Base-by-base conservation (phyloP, 2,888 invertebrate genomes). In the Nymphalis polychloros region DNA sequence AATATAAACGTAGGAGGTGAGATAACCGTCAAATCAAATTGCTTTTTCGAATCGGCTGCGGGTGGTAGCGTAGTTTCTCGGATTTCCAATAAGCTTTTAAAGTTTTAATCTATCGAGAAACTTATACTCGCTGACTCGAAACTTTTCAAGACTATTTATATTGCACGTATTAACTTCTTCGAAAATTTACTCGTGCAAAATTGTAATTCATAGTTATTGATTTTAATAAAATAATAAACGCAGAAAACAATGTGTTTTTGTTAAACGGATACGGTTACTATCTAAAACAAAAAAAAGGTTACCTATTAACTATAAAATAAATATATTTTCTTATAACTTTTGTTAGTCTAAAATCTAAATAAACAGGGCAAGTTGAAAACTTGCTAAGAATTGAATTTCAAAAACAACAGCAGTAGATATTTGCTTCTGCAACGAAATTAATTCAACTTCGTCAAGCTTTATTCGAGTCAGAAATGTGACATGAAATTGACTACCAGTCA, bases 1-100 rank as follows among this genome's bases (percentile, higher is more conserved):
- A 90, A 91, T 90, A 89, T 89, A 91, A 90, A 91, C 90, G 90
- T 89, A 88, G 87, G 88, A 89, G 90, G 90, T 89, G 89, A 87
- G 86, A 89, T 89, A 88, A 85, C 89, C 87, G 89, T 90, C 90
- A 90, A 90, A 88, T 89, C 84, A 85, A 90, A 90, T 89, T 85
- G 88, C 87, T 88, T 87, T 88, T 86, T 84, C 86, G 86, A 82
- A 85, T 82, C 84, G 85, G 84, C 86, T 85, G 90, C 89, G 89
- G 88, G 89, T 87, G 90, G 89, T 80, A 79, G 79, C 79, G 78
- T 70, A 73, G 71, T 78, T 84, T 84, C 84, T 85, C 84, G 75
- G 81, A 84, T 88, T 87, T 83, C 86, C 78, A 78, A 80, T 80
- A 79, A 72, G 76, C 75, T 76, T 76, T 75, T 76, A 73, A 72